Evolutionary conservation across 2,113 vertebrate genomes (phyloP).

Genomic region (Calcarius ornatus): DNA sequence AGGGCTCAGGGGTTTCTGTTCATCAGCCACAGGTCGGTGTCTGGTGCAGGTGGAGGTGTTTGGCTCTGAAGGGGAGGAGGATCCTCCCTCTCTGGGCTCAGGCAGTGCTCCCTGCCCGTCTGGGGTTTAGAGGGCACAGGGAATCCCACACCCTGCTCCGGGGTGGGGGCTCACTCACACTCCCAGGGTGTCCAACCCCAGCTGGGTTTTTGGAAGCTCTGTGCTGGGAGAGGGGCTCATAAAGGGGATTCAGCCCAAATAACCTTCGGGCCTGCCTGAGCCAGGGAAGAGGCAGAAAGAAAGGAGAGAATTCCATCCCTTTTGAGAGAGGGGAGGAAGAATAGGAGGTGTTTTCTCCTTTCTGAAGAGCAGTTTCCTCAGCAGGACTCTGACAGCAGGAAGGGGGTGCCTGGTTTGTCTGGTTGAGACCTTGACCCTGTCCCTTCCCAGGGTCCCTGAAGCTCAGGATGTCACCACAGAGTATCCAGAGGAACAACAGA

Average conservation of each 20-base stretch:
- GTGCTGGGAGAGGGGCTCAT: neutral
- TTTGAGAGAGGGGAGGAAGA: neutral
- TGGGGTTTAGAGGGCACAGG: neutral
- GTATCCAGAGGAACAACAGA: neutral
- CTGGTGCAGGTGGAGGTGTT: neutral
- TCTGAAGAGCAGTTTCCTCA: neutral
- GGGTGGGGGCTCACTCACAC: accelerated
- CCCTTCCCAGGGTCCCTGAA: neutral
- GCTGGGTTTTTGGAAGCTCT: neutral
- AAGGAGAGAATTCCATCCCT: accelerated
- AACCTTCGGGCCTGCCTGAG: neutral
- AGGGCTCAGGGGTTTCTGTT: neutral
- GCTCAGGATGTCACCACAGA: neutral
- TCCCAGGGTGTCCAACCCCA: neutral
- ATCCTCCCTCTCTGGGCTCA: neutral
- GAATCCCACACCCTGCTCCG: accelerated
- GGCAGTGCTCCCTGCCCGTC: accelerated
- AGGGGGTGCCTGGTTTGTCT: neutral
- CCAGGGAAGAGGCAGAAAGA: neutral
- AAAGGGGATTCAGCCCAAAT: neutral
- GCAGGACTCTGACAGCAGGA: neutral
- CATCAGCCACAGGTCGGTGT: accelerated
- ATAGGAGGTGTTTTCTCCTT: neutral
- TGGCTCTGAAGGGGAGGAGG: neutral
- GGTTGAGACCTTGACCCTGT: neutral